Evolutionary conservation across 1,140 invertebrate genomes (phyloP), one percentile per base, ranked within the genome.

Genomic region (Lysiphlebus fabarum): DNA sequence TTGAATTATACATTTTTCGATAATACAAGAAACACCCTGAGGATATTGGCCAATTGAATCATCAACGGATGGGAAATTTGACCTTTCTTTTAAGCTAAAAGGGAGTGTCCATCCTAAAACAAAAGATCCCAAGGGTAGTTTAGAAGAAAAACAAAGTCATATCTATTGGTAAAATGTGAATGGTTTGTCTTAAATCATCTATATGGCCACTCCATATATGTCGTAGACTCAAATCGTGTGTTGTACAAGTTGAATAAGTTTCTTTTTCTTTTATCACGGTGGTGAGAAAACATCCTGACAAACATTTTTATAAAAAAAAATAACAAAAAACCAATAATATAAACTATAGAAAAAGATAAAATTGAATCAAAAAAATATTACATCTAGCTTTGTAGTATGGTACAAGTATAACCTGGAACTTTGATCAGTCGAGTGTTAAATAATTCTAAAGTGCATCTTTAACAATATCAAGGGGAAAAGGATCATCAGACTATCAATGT

Each of bases 121-220:
- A 43, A 8, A 12, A 37, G 17, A 9, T 33, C 44, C 36, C 34
- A 48, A 44, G 6, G 26, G 41, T 54, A 36, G 14, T 51, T 33
- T n/a, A 51, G 11, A 34, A 11, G 36, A 34, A 37, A 37, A 51
- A 51, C 49, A 51, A 51, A 51, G 49, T 51, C 49, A 36, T 51
- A 51, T 51, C 36, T 36, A 33, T 37, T 38, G 17, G 36, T 41
- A 14, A 45, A 59, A 59, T 53, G 57, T 17, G 10, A 34, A 50
- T 56, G 26, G 34, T 14, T 61, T 54, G 60, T 62, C 66, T 67
- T 72, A 71, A 70, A 72, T 73, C 70, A 71, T 71, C 61, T 64
- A 58, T 53, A 64, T 69, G 63, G 63, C 56, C 56, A 38, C 40
- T 43, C 53, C 47, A 53, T 59, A 43, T 12, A 10, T 34, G 17